Evolutionary conservation across 1,140 invertebrate genomes (phyloP).

Genomic region (Panulirus ornatus): DNA sequence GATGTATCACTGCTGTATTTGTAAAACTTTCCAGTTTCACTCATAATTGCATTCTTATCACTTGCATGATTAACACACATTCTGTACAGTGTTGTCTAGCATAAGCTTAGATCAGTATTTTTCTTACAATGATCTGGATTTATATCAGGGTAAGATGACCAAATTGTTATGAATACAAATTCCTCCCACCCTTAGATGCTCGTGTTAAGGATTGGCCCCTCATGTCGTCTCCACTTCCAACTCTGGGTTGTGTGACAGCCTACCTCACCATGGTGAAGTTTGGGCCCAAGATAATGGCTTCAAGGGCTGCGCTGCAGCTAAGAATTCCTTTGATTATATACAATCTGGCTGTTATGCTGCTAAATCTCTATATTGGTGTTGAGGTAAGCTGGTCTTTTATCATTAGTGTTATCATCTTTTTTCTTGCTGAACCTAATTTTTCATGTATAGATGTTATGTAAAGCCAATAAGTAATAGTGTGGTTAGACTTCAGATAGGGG

Average conservation of each 20-base stretch:
- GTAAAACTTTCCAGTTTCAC: no score
- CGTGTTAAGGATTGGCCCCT: constrained; percentile 92
- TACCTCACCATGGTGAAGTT: constrained; percentile 90
- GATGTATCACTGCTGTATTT: no score
- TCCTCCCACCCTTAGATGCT: constrained; percentile 81
- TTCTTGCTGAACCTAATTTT: no score
- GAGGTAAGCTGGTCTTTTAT: constrained; percentile 80
- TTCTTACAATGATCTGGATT: neutral
- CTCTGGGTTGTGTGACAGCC: constrained; percentile 84
- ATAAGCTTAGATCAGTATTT: neutral
- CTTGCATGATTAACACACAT: no score
- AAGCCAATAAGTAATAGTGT: no score
- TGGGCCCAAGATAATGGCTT: constrained; percentile 90
- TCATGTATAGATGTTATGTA: no score
- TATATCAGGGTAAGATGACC: neutral
- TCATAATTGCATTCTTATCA: no score
- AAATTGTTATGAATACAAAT: neutral
- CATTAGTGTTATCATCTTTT: neutral
- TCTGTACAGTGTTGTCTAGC: no score
- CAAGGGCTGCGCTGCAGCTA: constrained; percentile 87
- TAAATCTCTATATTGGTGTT: constrained; percentile 91
- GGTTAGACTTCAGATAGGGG: no score
- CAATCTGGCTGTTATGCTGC: constrained; percentile 89
- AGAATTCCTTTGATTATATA: constrained; percentile 89
- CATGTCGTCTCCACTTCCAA: constrained; percentile 90